Base-by-base conservation (phyloP, 2,797 vertebrate genomes). In the Acropternis orthonyx region DNA sequence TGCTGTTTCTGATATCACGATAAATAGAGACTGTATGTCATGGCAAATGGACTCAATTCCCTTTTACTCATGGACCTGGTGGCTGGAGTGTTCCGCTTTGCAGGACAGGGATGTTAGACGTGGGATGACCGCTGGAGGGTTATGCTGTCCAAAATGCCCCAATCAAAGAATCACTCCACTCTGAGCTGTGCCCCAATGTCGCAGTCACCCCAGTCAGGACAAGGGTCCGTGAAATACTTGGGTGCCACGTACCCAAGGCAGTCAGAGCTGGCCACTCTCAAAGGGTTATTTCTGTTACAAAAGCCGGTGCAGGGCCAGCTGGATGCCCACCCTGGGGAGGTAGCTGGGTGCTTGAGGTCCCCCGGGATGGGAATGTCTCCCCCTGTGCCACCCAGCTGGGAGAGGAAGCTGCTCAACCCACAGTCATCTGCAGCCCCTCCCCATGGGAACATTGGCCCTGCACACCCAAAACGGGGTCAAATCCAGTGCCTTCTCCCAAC, bases 231-330 rank as follows among this genome's bases (percentile, higher is more conserved):
- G 1, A 66, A 71, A 74, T 4, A 44, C 34, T 27, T 14, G 2
- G 55, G 51, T 16, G 54, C 34, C 1, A 0, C 76, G 90, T 43
- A 34, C 0, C 3, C 58, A 15, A 68, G 43, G 73, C 0, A 2
- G 27, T 59, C 15, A 84, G 43, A 76, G 39, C 86, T 41, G 7
- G 0, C 9, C 1, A 4, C 61, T 85, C 77, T 76, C 28, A 3
- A 68, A 83, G 72, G 61, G 87, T 88, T 94, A 82, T 74, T 96
- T 89, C 65, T 74, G 72, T 61, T 72, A 66, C 72, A 65, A 94
- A 73, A 71, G 58, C 54, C 71, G 26, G 26, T 0, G 27, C 5
- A 7, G 83, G 74, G 92, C 88, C 88, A 97, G 66, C 78, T 22
- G 7, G 5, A 1, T 5, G 23, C 62, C 77, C 14, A 0, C 5